Conservation (phyloP, 92 coral and sea anemone species). For the Scolanthus callimorphus region DNA sequence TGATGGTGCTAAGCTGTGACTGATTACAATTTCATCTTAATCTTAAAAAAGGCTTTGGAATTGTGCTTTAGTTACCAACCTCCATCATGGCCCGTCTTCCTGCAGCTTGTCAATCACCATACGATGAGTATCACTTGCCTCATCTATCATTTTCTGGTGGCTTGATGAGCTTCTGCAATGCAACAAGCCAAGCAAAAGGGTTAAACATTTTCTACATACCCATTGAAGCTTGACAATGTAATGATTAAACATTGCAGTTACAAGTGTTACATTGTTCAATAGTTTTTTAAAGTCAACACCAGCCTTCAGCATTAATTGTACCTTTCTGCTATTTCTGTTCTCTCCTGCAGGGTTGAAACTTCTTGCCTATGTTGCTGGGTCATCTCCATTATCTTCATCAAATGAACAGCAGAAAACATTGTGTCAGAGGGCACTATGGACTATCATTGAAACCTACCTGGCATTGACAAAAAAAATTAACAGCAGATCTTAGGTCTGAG, state of each 20-base stretch:
- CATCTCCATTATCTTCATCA: constrained; percentile 84
- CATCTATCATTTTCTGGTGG: constrained; percentile 86
- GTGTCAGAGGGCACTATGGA: too few species aligned
- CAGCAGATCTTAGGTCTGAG: too few species aligned
- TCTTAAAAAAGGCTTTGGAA: too few species aligned
- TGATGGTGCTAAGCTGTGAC: too few species aligned
- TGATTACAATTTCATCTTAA: too few species aligned
- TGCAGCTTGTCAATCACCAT: constrained; percentile 89
- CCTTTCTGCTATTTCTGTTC: constrained; percentile 80
- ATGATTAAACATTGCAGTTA: background rate
- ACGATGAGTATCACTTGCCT: constrained; percentile 75
- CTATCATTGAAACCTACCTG: too few species aligned
- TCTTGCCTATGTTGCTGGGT: constrained; percentile 72
- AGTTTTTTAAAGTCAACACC: too few species aligned
- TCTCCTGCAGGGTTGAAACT: constrained; percentile 75
- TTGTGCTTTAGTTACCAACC: too few species aligned
- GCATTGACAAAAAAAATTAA: too few species aligned
- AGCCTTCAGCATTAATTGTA: constrained; percentile 12
- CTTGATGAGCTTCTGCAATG: constrained; percentile 48
- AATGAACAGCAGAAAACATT: too few species aligned
- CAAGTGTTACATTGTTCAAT: too few species aligned
- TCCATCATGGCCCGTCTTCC: constrained; percentile 94
- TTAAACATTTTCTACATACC: background rate
- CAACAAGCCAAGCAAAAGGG: background rate
- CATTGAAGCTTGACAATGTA: background rate